Conservation (phyloP, 2,113 vertebrate species). For the Paramormyrops kingsleyae region DNA sequence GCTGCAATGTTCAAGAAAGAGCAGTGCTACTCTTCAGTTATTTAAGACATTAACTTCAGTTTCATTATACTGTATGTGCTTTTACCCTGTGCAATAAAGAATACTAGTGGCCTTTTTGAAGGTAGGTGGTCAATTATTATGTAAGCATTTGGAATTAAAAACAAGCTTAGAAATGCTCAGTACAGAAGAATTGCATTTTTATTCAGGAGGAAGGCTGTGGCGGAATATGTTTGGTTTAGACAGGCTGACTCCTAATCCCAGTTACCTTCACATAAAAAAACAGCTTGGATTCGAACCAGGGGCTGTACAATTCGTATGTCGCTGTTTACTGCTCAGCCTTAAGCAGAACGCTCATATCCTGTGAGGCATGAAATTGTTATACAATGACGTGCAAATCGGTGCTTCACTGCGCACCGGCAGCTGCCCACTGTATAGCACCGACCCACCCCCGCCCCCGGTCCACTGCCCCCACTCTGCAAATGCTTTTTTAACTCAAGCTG, state of each 20-base stretch:
- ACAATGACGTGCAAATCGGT: conserved; percentile 12
- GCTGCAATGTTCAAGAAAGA: neutral
- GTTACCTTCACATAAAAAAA: neutral
- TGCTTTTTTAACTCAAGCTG: neutral
- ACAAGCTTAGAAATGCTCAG: neutral
- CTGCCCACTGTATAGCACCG: neutral
- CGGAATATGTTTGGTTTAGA: neutral
- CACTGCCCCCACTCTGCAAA: neutral
- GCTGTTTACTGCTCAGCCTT: neutral
- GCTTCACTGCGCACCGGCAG: conserved; percentile 1
- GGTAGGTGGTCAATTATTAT: neutral
- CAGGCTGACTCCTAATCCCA: neutral
- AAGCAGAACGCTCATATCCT: neutral
- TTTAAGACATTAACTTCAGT: neutral
- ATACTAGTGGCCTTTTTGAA: neutral
- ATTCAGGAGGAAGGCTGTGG: neutral
- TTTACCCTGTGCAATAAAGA: neutral
- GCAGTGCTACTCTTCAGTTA: neutral
- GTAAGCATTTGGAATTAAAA: neutral
- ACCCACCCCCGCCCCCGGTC: neutral
- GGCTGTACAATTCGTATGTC: neutral
- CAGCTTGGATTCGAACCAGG: neutral
- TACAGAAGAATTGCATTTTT: neutral
- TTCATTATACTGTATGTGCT: neutral
- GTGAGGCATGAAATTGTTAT: neutral